Conservation (phyloP, 2,797 vertebrate genomes). For the Onychomys arenicola region DNA sequence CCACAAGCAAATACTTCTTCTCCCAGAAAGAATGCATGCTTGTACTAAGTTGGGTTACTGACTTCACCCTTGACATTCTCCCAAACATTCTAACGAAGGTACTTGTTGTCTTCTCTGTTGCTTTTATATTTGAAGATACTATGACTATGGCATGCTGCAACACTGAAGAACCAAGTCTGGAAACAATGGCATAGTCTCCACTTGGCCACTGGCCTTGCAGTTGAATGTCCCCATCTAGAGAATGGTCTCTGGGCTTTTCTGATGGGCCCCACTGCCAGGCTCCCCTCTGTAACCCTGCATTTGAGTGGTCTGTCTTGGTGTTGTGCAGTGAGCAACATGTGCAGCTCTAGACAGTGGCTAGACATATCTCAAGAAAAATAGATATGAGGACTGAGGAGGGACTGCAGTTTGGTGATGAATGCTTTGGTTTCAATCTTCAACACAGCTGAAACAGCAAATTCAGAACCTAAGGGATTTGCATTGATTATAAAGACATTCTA, state of each 20-base stretch:
- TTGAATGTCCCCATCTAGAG: constrained; percentile 10
- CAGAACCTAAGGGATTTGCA: not conserved
- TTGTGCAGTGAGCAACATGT: not conserved
- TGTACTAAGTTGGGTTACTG: constrained; percentile 65
- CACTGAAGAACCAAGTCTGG: not conserved
- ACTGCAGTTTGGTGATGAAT: not conserved
- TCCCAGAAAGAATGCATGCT: constrained; percentile 70
- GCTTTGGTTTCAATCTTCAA: not conserved
- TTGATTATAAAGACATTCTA: not conserved
- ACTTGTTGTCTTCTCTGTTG: constrained; percentile 64
- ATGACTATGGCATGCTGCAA: not conserved
- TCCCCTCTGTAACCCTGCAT: accelerated
- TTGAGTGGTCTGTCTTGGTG: not conserved
- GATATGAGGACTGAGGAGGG: not conserved
- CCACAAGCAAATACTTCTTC: constrained; percentile 43
- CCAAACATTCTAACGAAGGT: constrained; percentile 74
- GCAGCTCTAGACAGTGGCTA: not conserved
- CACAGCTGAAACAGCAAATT: not conserved
- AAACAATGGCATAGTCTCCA: constrained; percentile 3
- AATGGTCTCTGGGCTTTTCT: not conserved
- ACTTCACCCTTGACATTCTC: constrained; percentile 72
- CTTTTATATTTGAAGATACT: constrained; percentile 70
- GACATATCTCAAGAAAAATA: not conserved
- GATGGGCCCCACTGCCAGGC: not conserved
- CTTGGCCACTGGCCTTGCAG: constrained; percentile 4